A percentile compares a stretch with the other conserved stretches of the same genome.
These are phyloP conservation scores for Nansenia antarctica DNA, from an alignment of 2,113 vertebrate species.

Conservation along the genomic window DNA sequence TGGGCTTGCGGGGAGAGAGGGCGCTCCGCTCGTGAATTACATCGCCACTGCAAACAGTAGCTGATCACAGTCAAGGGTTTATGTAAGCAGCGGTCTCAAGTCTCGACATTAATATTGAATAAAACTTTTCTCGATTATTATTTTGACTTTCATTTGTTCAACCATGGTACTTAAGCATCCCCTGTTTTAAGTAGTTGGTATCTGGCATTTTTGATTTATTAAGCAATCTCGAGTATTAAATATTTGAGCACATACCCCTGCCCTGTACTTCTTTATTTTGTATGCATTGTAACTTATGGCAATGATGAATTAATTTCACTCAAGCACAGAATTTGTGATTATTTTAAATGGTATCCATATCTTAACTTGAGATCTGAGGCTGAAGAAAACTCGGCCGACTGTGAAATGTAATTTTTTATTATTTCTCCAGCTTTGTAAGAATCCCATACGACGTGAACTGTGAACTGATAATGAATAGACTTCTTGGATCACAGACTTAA, in stretches of 20 bases:
- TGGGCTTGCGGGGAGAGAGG: background rate
- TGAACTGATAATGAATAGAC: conserved; percentile 66
- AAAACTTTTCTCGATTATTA: conserved; percentile 1
- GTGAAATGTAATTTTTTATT: conserved; percentile 68
- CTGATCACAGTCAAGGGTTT: conserved; percentile 26
- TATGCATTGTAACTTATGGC: conserved; percentile 82
- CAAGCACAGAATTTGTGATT: conserved; percentile 85
- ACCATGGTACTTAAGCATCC: conserved; percentile 18
- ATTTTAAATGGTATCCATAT: conserved; percentile 81
- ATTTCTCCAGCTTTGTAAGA: conserved; percentile 52
- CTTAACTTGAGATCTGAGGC: conserved; percentile 70
- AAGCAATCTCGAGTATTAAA: conserved; percentile 86
- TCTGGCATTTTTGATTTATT: conserved; percentile 95
- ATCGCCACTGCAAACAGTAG: conserved; percentile 36
- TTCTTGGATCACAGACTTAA: conserved; percentile 68
- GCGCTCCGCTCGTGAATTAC: conserved; percentile 20
- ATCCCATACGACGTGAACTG: conserved; percentile 66
- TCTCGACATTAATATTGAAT: conserved; percentile 8
- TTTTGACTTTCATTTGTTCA: conserved; percentile 2
- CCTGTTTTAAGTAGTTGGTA: conserved; percentile 66
- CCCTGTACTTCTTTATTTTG: conserved; percentile 77
- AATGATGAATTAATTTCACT: conserved; percentile 93
- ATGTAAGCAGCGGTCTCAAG: background rate
- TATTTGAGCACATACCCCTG: conserved; percentile 70
- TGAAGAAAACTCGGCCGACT: conserved; percentile 71